A percentile compares a stretch with the other conserved stretches of the same genome.
Evolutionary conservation across 2,113 vertebrate genomes (phyloP).

Genomic region (Petrocephalus microphthalmus): DNA sequence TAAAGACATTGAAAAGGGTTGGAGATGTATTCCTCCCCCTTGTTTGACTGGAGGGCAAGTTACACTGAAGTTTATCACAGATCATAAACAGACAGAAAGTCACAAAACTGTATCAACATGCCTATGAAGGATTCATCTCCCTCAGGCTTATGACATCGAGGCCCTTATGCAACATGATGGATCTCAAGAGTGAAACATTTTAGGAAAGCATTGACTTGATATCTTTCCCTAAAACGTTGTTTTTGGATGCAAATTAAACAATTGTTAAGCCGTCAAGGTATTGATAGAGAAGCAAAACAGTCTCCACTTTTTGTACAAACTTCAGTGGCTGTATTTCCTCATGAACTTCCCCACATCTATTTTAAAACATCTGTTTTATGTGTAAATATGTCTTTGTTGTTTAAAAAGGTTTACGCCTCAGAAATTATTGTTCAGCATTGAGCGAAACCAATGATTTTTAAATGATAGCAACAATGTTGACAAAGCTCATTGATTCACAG

Average conservation of each 20-base stretch:
- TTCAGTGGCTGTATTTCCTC: neutral
- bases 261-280: neutral
- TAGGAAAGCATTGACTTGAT: neutral
- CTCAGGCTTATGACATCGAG: constrained; percentile 10
- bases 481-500: neutral
- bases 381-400: neutral
- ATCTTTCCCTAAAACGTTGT: neutral
- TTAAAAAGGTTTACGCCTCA: neutral
- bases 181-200: constrained; percentile 15
- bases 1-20: constrained; percentile 13
- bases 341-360: neutral
- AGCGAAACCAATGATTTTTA: neutral
- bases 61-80: constrained; percentile 14
- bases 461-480: neutral
- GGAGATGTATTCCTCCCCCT: neutral
- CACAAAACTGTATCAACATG: neutral
- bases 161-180: constrained; percentile 8
- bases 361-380: neutral
- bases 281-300: neutral
- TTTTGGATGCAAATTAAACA: neutral
- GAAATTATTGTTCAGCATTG: neutral
- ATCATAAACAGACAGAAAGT: neutral
- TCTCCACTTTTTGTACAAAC: neutral
- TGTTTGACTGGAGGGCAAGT: neutral
- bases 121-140: neutral